Evolutionary conservation across 2,113 vertebrate genomes (phyloP), one percentile per base, ranked within the genome.

Genomic region (Gallinago paraguaiae): DNA sequence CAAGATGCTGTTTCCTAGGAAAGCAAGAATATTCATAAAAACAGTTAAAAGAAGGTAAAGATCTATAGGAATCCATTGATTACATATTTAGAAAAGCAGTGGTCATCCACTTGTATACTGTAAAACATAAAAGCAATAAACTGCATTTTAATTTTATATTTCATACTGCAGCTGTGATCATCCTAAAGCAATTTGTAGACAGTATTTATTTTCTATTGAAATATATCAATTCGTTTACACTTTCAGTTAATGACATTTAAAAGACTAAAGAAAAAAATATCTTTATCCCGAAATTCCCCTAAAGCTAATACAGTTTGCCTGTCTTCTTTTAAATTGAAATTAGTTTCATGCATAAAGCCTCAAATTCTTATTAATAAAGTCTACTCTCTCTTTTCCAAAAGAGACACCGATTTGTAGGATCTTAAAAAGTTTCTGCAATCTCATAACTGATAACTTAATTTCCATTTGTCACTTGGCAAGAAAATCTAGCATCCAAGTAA

Each of bases 1-100:
- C 74, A 94, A 97, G 95, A 78, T 97, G 98, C 83, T 97, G 98
- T 86, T 98, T 98, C 97, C 99, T 99, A 97, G 53, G 56, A 79
- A 96, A 96, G 91, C 13, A 54, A 56, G n/a, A 87, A 95, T 68
- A 96, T 53, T 82, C 33, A 91, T 28, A 6, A 81, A 86, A 89
- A 61, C 9, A 57, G 17, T 60, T 53, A 72, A 50, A 81, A 90
- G 30, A 60, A 35, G 24, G 6, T 25, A 43, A 90, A 87, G 18
- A 70, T 7, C 15, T 45, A 50, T 3, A 53, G 17, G 23, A 82
- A 75, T 13, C 1, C 87, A 63, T 7, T 37, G 12, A 76, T 75
- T 75, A 72, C 6, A 4, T 39, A 51, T 37, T 74, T 56, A 48
- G 45, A 74, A 76, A 86, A 92, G 65, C 23, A 79, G 10, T 48